Evolutionary conservation across 2,797 vertebrate genomes (phyloP), one percentile per base, ranked within the genome.

Genomic region (Melopsittacus undulatus): DNA sequence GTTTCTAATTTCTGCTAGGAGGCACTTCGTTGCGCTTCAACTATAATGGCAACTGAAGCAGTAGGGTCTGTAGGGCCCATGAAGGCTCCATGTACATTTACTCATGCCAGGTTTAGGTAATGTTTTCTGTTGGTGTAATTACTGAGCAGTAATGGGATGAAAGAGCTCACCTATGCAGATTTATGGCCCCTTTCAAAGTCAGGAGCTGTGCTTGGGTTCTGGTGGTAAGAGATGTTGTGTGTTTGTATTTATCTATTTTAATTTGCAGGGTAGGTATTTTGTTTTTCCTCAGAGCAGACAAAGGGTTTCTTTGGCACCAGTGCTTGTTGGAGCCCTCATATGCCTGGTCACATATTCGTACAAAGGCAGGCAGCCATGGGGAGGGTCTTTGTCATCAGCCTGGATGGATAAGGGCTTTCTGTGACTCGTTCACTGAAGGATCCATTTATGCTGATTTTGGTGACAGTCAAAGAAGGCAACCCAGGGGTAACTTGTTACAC

Each of bases 1-100:
- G 64, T 94, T 94, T 95, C 70, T 89, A 38, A 90, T 96, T 92
- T 83, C 79, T 91, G 59, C 91, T 88, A 59, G 7, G 7, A 93
- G 63, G 73, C 73, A 75, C 36, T 87, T 83, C 13, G 34, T 69
- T 76, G 67, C 87, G 67, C 59, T 87, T 87, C 57, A 52, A 0
- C 81, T 87, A 5, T 30, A 92, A 59, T 34, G 54, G 61, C 73
- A 81, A 12, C 63, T 16, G 34, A 81, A 80, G 62, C 32, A 82
- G 26, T 19, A 32, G 46, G 23, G n/a, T 30, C 42, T 64, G 38
- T n/a, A 72, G 67, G 76, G 57, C 54, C 52, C 0, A 0, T 70
- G 61, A 73, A 68, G 56, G 32, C 89, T 93, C 51, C 54, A 59
- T 26, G 78, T 73, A 72, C 43, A 48, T 92, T 88, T 84, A 43